These are phyloP conservation scores for Gymnocheta viridis DNA, from an alignment of 2,888 invertebrate species.

Conservation along the genomic window DNA sequence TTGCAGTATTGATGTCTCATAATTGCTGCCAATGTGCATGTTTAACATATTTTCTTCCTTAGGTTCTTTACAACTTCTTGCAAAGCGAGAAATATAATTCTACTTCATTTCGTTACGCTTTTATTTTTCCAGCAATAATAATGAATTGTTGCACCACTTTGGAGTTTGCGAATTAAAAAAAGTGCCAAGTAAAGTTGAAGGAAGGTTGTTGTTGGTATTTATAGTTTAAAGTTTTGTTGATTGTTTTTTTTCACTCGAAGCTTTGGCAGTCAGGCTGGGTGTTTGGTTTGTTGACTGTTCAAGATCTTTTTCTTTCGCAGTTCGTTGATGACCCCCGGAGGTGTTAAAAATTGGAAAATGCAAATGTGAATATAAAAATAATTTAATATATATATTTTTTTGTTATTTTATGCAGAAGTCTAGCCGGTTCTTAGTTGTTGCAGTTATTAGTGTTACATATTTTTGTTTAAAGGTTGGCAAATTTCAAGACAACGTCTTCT, in stretches of 20 bases:
- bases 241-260: slow-evolving; percentile 25
- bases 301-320: slow-evolving; percentile 17
- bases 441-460: slow-evolving; percentile 27
- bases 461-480: slow-evolving; percentile 42
- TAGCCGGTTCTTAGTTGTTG: slow-evolving; percentile 50
- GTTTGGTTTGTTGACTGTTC: slow-evolving; percentile 30
- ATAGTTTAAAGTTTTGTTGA: slow-evolving; percentile 30
- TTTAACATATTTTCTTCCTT: slow-evolving; percentile 63
- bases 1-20: slow-evolving; percentile 69
- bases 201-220: slow-evolving; percentile 16
- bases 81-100: slow-evolving; percentile 60
- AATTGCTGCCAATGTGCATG: slow-evolving; percentile 71
- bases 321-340: slow-evolving; percentile 79
- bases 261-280: not conserved
- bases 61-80: slow-evolving; percentile 51
- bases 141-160: slow-evolving; percentile 42
- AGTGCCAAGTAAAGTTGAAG: slow-evolving; percentile 11
- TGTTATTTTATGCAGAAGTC: slow-evolving; percentile 60
- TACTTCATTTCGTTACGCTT: slow-evolving; percentile 66
- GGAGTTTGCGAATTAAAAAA: slow-evolving; percentile 21
- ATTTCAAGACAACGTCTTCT: slow-evolving; percentile 39
- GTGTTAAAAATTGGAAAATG: slow-evolving; percentile 81
- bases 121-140: slow-evolving; percentile 42
- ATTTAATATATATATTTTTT: slow-evolving; percentile 77
- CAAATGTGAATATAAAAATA: slow-evolving; percentile 78